Conservation (phyloP, 2,113 vertebrate genomes). For the Cichladusa arquata region DNA sequence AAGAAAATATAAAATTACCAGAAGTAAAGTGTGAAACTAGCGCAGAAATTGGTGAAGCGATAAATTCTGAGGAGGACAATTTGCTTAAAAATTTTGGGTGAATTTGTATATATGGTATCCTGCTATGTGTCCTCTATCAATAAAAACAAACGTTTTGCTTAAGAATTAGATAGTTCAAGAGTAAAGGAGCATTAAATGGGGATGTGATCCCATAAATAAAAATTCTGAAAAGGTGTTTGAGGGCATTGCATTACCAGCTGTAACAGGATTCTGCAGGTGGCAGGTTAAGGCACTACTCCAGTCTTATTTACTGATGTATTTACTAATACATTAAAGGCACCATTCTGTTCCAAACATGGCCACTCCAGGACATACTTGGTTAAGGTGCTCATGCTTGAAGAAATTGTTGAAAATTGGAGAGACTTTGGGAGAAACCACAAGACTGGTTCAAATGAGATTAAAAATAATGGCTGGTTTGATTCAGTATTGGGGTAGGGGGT, state of each 20-base stretch:
- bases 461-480: not conserved
- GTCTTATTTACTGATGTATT: not conserved
- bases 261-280: not conserved
- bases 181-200: not conserved
- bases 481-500: accelerated
- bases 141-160: not conserved
- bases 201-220: not conserved
- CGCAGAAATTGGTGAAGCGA: not conserved
- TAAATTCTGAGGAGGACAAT: not conserved
- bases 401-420: not conserved
- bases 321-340: not conserved
- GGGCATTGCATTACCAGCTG: not conserved
- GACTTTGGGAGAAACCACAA: not conserved
- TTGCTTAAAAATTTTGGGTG: not conserved
- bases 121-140: not conserved
- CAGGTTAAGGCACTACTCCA: not conserved
- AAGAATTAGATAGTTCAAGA: not conserved
- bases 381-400: not conserved
- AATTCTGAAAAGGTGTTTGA: not conserved
- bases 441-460: not conserved
- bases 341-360: not conserved
- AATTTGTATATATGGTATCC: not conserved
- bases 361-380: not conserved
- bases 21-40: not conserved
- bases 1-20: not conserved